A percentile compares a stretch with the other conserved stretches of the same genome.
Conservation (phyloP, 2,113 vertebrate species). For the Riparia riparia region DNA sequence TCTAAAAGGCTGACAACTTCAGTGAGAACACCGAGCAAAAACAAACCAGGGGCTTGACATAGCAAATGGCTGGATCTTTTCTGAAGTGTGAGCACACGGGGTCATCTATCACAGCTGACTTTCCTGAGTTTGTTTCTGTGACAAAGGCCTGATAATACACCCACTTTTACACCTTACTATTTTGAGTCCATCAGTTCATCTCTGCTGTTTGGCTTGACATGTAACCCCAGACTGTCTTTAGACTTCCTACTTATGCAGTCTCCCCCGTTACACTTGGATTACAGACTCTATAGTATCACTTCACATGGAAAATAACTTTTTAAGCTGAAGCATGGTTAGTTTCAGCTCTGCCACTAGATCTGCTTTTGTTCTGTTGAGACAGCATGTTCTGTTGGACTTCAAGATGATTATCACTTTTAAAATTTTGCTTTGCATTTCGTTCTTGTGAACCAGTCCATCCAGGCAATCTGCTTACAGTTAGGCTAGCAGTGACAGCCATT, state of each 20-base stretch:
- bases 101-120: not conserved
- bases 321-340: not conserved
- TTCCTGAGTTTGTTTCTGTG: not conserved
- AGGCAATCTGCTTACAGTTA: not conserved
- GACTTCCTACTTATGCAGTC: not conserved
- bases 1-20: not conserved
- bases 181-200: not conserved
- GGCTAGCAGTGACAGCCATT: not conserved
- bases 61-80: not conserved
- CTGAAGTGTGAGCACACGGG: not conserved
- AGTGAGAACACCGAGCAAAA: not conserved
- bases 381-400: not conserved
- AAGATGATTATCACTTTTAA: not conserved
- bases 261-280: not conserved
- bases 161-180: not conserved
- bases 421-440: not conserved
- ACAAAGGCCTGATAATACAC: not conserved
- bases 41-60: not conserved
- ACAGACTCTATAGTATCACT: not conserved
- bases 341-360: not conserved
- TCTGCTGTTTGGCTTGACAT: not conserved
- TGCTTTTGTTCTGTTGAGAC: not conserved
- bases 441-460: not conserved
- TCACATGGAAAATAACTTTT: not conserved
- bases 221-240: not conserved